phyloP scores from a whole-genome alignment of 2,797 vertebrate species.

The Sandelia bainsii region DNA sequence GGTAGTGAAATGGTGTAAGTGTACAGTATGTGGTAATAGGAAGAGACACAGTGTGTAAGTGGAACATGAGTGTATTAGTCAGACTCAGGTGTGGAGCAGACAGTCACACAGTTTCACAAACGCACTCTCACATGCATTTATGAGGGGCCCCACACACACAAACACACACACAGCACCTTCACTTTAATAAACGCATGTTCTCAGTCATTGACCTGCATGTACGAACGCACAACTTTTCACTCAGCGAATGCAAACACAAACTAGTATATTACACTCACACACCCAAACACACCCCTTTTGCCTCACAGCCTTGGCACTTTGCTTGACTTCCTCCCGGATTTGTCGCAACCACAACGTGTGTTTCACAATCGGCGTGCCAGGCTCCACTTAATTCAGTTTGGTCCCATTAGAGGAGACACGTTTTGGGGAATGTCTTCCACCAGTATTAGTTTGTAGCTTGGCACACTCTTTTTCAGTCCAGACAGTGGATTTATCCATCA shows the following conservation, averaged over 20 bases:
- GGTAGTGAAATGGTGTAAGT: slow-evolving; percentile 64
- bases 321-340: slow-evolving; percentile 47
- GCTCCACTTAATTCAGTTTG: slow-evolving; percentile 21
- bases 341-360: slow-evolving; percentile 28
- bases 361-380: slow-evolving; percentile 49
- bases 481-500: slow-evolving; percentile 56
- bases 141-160: neutral
- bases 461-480: slow-evolving; percentile 37
- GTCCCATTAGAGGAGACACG: slow-evolving; percentile 10
- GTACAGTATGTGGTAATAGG: slow-evolving; percentile 61
- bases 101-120: slow-evolving; percentile 1
- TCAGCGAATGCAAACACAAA: slow-evolving; percentile 4
- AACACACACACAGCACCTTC: slow-evolving; percentile 16
- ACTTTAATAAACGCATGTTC: slow-evolving; percentile 6
- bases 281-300: slow-evolving; percentile 45
- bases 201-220: slow-evolving; percentile 16
- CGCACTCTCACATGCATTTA: neutral
- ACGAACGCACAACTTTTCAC: slow-evolving; percentile 12
- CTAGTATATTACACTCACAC: slow-evolving; percentile 16
- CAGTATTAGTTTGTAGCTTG: neutral
- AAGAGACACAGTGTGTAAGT: slow-evolving; percentile 66
- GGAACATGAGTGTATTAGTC: slow-evolving; percentile 59
- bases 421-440: neutral
- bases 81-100: slow-evolving; percentile 55
- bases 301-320: slow-evolving; percentile 22